Evolutionary conservation across 2,888 invertebrate genomes (phyloP), one percentile per base, ranked within the genome.

Genomic region (Leptopilina myrica): DNA sequence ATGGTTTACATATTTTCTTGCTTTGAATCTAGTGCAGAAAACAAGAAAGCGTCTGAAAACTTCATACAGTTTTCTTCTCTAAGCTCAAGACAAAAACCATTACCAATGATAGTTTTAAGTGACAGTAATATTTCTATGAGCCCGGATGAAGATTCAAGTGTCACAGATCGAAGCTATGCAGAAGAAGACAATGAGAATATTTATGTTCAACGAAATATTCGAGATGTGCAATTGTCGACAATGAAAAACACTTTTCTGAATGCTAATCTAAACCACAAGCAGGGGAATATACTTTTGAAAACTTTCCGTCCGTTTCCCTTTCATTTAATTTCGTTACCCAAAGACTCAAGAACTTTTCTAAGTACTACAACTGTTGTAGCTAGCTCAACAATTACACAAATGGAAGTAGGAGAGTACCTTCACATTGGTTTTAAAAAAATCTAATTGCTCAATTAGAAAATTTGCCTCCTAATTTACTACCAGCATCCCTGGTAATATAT

Each of bases 361-460:
- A 66, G 76, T 65, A 79, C 79, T 40, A 65, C 76, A 2, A 76
- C 66, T 9, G 11, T 33, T 33, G 65, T 49, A 9, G 79, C 66
- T 5, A 65, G 79, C 26, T 65, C 20, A 12, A 49, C 14, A n/a
- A 40, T 79, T 26, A 64, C 46, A 65, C 9, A 65, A 11, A 64
- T 76, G 53, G 76, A 5, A 33, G 80, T 67, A 62, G 80, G 79
- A 15, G 33, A 79, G 77, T 82, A 82, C 73, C 78, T 82, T 7
- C 80, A 82, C 53, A 40, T 80, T 20, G 82, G 82, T n/a, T 76
- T 82, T 14, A 62, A 79, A 40, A 67, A 77, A 77, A 76, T 26
- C 26, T 26, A 11, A 33, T 78, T 14, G 26, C 26, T 26, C 1
- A 26, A 33, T 56, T 15, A 14, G n/a, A 59, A 59, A 59, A n/a